phyloP scores from a whole-genome alignment of 2,797 vertebrate genomes.

The Crenuchus spilurus region DNA sequence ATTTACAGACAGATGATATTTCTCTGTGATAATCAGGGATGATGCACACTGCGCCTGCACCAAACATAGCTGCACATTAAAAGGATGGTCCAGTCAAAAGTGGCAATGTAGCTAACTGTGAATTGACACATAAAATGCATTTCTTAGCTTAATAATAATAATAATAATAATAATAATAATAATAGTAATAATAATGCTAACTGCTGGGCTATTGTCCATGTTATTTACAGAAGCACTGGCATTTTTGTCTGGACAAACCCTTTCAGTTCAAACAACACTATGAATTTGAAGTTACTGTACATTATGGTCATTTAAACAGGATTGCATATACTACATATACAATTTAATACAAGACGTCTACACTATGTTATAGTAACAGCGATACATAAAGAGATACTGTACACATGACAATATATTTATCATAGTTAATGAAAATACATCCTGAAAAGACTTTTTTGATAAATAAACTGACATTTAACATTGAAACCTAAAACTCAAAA shows the following conservation, averaged over 20 bases:
- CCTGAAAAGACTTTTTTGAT: neutral
- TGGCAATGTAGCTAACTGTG: neutral
- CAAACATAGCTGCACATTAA: constrained; percentile 1
- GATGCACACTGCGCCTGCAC: neutral
- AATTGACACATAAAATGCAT: neutral
- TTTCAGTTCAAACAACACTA: constrained; percentile 61
- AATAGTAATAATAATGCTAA: neutral
- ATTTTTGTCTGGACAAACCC: neutral
- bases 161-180: too few species aligned
- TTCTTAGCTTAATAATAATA: neutral
- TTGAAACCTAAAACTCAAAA: neutral
- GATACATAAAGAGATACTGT: constrained; percentile 24
- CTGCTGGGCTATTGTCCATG: neutral
- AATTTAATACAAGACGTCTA: constrained; percentile 31
- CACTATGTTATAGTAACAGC: constrained; percentile 30
- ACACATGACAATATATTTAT: constrained; percentile 31
- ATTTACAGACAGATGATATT: neutral
- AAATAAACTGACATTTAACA: constrained; percentile 16
- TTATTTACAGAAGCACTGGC: neutral
- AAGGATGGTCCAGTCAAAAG: neutral
- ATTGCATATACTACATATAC: constrained; percentile 56
- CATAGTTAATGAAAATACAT: constrained; percentile 11
- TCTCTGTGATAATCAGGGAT: neutral
- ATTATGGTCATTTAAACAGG: constrained; percentile 55
- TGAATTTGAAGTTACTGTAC: constrained; percentile 72